phyloP scores from a whole-genome alignment of 1,140 invertebrate species.

The Sarcophaga bullata region DNA sequence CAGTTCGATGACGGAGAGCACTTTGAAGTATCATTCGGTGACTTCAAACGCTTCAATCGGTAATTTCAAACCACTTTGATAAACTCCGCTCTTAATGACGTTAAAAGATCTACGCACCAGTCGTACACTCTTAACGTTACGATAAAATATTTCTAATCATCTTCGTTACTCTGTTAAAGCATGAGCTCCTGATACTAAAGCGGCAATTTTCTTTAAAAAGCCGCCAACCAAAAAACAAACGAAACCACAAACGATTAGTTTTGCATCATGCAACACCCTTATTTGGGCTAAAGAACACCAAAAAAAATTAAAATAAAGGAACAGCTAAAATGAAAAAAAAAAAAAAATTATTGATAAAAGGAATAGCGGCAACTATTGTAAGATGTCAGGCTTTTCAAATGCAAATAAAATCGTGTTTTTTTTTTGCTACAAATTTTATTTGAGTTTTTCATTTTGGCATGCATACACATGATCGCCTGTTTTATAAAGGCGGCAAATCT shows the following conservation, averaged over 20 bases:
- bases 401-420: not conserved
- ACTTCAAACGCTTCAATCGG: no score
- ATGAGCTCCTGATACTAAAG: not conserved
- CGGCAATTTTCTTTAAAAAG: not conserved
- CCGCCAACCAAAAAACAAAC: not conserved
- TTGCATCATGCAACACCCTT: not conserved
- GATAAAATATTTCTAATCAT: not conserved
- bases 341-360: no score
- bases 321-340: no score
- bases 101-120: no score
- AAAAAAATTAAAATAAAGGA: no score
- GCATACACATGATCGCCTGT: constrained; percentile 6
- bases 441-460: not conserved
- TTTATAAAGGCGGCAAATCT: not conserved
- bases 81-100: no score
- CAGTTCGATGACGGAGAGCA: no score
- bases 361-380: not conserved
- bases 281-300: not conserved
- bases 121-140: no score
- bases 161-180: not conserved
- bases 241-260: no score
- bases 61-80: no score
- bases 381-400: not conserved
- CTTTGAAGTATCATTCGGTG: no score
- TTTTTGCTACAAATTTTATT: constrained; percentile 2